Conservation (phyloP, 2,888 invertebrate genomes). For the Arrhopalites spinosus region DNA sequence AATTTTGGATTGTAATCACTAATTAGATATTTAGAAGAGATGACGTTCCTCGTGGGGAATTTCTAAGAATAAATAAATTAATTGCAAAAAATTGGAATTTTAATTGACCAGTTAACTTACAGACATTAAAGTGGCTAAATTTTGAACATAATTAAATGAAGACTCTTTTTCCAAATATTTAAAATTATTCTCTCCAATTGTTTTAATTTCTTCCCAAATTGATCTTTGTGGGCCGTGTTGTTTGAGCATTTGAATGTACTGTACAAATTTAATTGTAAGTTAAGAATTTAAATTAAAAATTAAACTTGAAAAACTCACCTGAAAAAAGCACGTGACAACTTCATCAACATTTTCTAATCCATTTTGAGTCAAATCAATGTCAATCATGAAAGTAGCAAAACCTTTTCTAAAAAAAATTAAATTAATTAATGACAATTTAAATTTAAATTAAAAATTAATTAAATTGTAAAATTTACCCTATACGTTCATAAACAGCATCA, state of each 20-base stretch:
- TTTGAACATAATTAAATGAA: neutral
- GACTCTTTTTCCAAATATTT: conserved; percentile 11
- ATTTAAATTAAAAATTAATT: neutral
- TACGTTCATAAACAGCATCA: conserved; percentile 73
- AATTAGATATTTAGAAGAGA: conserved; percentile 74
- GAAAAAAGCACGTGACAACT: conserved; percentile 78
- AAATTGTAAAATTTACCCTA: conserved; percentile 66
- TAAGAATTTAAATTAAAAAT: neutral
- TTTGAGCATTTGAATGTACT: conserved; percentile 19
- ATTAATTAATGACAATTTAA: neutral
- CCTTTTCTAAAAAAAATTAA: conserved; percentile 65
- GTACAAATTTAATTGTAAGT: neutral
- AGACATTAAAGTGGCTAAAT: conserved; percentile 9
- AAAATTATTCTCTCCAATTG: conserved; percentile 16
- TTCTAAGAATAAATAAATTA: conserved; percentile 57
- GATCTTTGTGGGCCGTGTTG: conserved; percentile 8
- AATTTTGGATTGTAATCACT: conserved; percentile 84
- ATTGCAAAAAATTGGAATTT: conserved; percentile 69
- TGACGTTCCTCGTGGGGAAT: conserved; percentile 78
- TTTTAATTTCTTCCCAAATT: conserved; percentile 23
- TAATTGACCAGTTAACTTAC: conserved; percentile 11
- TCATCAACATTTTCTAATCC: conserved; percentile 88
- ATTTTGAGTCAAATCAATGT: conserved; percentile 86
- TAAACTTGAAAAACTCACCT: conserved; percentile 61
- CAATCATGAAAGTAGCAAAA: conserved; percentile 84